Evolutionary conservation across 2,888 invertebrate genomes (phyloP), one percentile per base, ranked within the genome.

Genomic region (Caenorhabditis zanzibari): DNA sequence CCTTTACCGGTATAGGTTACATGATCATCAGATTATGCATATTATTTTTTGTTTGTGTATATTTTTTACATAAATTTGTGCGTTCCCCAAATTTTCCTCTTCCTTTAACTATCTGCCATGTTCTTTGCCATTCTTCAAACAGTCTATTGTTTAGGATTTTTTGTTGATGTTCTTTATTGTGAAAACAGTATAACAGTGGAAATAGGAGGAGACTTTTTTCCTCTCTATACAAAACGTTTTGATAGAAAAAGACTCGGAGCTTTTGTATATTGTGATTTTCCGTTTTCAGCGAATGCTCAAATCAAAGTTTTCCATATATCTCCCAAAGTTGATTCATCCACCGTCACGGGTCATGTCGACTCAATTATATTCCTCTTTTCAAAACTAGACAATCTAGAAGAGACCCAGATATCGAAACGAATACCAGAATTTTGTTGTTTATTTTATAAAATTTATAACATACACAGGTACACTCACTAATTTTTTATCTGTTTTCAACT

Each of bases 11-110:
- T 24, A 52, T 52, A 52, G 52, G 22, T 52, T 22, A 52, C 10
- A 16, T 49, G 49, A 49, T 32, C 5, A 32, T 38, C 38, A 38
- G 38, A 38, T 38, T 38, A 38, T 38, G 38, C 38, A 38, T 38
- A 38, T 38, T 38, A 38, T 38, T 38, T 38, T 38, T 38, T 38
- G 38, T 38, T 38, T 38, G 38, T 47, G 47, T 47, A 47, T 47
- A 47, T 19, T 47, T 47, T 47, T 47, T 19, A 47, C 47, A 47
- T 47, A 47, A 47, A 47, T 47, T 47, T 47, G 47, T n/a, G 47
- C 47, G 19, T 47, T 47, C 47, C 47, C 47, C 19, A 12, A 44
- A 14, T 9, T 19, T 19, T 1, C 19, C 6, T 19, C 14, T 19
- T 38, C 38, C 12, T 38, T 12, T 10, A 6, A 12, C 9, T 38